Base-by-base conservation (phyloP, 2,113 vertebrate species). In the Mungos mungo region DNA sequence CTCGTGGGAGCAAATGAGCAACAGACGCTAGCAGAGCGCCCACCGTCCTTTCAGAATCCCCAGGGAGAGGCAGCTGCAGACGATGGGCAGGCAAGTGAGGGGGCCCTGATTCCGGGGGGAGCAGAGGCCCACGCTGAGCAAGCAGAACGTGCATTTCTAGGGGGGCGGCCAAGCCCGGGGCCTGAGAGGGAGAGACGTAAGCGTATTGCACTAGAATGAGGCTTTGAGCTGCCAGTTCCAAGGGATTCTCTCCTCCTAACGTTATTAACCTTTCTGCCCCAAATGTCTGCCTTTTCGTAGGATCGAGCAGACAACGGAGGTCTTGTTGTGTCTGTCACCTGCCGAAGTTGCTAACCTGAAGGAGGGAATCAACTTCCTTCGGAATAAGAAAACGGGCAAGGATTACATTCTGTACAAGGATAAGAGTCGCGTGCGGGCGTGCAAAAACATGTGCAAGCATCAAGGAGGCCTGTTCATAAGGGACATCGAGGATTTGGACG, bases 371-470 rank as follows among this genome's bases (percentile, higher is more conserved):
- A 99, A 99, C 95, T 99, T 99, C 74, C 96, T 98, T 95, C 98
- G 98, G 52, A 99, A 98, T 86, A 98, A 98, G 69, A 95, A 86
- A 45, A 98, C 98, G 0, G 98, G 98, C 45, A 98, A 98, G 86
- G 98, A 98, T 66, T 99, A 98, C 97, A 99, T 99, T 85, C 96
- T 99, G 1, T 99, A 98, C 95, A 99, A 99, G 96, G 74, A 66
- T 18, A 88, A 90, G 4, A 27, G 80, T 0, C 77, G 25, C 7
- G 2, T 99, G 14, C 98, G 92, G 66, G 99, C 99, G 0, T 99
- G 99, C 95, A 99, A 97, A 90, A 99, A 99, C 80, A 88, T 98
- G 86, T 99, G 99, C 97, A 99, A 99, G 86, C 99, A 99, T 94
- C 99, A 99, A 96, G 99, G 99, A 38, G 99, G 99, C 14, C 81